These are phyloP conservation scores for Gymnopithys bicolor DNA, from an alignment of 2,797 vertebrate genomes.

Conservation along the genomic window DNA sequence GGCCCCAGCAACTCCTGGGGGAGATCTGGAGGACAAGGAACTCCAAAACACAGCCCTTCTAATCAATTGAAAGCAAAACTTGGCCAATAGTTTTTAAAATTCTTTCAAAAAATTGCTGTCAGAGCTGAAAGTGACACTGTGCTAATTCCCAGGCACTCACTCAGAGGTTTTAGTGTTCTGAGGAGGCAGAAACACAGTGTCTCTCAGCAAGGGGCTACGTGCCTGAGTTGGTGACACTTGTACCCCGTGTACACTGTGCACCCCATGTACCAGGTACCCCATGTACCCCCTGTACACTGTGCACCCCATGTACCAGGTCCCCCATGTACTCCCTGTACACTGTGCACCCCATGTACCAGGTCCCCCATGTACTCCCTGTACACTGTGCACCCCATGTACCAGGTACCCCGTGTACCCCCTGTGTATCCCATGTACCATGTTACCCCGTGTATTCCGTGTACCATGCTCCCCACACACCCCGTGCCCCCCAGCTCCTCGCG, in stretches of 20 bases:
- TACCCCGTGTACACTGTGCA: rapidly evolving
- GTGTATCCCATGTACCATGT: no score
- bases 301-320: no score
- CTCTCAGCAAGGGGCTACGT: rapidly evolving
- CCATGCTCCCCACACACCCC: background rate
- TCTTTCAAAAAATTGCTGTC: background rate
- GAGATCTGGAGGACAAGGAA: background rate
- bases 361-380: no score
- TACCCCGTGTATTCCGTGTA: rapidly evolving
- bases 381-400: no score
- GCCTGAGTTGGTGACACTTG: rapidly evolving
- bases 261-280: no score
- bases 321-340: no score
- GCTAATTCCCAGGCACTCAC: background rate
- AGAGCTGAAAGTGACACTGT: background rate
- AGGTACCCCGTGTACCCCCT: no score
- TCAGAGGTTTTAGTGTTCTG: background rate
- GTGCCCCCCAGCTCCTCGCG: rapidly evolving
- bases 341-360: no score
- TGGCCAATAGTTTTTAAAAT: background rate
- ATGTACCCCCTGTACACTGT: no score
- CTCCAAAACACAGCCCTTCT: background rate
- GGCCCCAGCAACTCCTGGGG: background rate
- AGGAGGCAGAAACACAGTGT: rapidly evolving
- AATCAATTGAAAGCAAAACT: background rate